Conservation (phyloP, 2,888 invertebrate species). For the Gerosis bhagava region DNA sequence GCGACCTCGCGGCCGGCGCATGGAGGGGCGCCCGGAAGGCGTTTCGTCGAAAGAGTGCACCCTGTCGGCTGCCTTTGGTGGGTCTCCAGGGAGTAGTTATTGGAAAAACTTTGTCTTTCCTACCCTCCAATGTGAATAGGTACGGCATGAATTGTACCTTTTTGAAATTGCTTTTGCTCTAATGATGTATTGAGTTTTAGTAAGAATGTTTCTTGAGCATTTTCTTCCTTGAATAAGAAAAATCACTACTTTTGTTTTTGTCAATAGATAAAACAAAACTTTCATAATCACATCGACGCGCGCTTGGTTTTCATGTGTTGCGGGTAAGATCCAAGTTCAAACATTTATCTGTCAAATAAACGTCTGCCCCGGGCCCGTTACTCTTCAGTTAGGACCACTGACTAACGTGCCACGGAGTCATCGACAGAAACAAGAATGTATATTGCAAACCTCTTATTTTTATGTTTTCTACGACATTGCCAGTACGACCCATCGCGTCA, state of each 20-base stretch:
- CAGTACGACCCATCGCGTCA: no score
- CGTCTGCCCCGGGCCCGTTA: no score
- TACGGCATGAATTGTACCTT: constrained; percentile 1
- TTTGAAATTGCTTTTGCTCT: constrained; percentile 3
- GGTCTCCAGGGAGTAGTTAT: constrained; percentile 20
- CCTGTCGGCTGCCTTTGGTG: constrained; percentile 14
- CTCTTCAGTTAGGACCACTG: no score
- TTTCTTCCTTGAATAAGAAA: no score
- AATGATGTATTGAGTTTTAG: neutral
- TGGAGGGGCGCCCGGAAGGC: constrained; percentile 17
- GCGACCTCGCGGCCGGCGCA: constrained; percentile 14
- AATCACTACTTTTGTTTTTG: no score
- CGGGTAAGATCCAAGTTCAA: no score
- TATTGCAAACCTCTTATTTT: constrained; percentile 1
- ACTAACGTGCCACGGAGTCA: no score
- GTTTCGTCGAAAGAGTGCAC: constrained; percentile 24
- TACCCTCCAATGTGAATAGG: constrained; percentile 5
- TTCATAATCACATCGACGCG: no score
- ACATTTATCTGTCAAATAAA: no score
- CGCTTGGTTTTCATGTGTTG: no score
- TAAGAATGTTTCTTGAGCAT: no score
- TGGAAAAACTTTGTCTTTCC: constrained; percentile 18
- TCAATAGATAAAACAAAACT: no score
- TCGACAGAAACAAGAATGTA: constrained; percentile 6
- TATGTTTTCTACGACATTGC: neutral